These are phyloP conservation scores for Cyphomyrus plagiostoma DNA, from an alignment of 2,113 vertebrate genomes.

Conservation along the genomic window DNA sequence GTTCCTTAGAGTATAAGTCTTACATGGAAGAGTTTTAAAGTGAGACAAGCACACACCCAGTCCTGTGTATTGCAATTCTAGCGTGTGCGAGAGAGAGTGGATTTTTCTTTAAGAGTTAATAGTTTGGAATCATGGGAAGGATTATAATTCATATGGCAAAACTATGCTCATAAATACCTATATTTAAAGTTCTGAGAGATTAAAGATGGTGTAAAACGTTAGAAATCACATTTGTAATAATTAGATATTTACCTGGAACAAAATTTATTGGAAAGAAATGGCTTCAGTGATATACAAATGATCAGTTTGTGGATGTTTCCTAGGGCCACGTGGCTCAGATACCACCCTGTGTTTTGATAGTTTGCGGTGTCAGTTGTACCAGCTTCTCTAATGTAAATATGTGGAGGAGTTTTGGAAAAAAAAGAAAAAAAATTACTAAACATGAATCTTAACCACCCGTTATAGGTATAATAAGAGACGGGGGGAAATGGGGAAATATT, in stretches of 20 bases:
- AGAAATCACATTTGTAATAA: background rate
- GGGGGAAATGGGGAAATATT: conserved; percentile 14
- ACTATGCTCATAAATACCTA: background rate
- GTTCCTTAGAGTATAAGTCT: background rate
- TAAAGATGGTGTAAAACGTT: background rate
- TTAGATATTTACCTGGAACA: background rate
- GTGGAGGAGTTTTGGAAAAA: background rate
- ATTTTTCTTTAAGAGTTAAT: background rate
- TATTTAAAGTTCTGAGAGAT: background rate
- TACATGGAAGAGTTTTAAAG: background rate
- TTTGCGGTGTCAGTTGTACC: background rate
- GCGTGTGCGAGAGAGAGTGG: background rate
- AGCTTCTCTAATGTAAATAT: background rate
- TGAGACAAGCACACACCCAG: background rate
- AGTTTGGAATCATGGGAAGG: background rate
- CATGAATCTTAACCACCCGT: background rate
- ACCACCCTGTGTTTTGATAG: background rate
- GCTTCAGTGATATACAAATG: background rate
- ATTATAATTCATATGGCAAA: conserved; percentile 1
- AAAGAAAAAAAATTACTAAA: background rate
- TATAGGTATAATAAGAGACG: background rate
- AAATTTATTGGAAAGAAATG: background rate
- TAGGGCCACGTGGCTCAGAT: background rate
- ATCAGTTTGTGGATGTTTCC: background rate
- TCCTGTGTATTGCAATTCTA: background rate